Evolutionary conservation across 2,888 invertebrate genomes (phyloP).

Genomic region (Galeopsomyia nigrocyanea): DNA sequence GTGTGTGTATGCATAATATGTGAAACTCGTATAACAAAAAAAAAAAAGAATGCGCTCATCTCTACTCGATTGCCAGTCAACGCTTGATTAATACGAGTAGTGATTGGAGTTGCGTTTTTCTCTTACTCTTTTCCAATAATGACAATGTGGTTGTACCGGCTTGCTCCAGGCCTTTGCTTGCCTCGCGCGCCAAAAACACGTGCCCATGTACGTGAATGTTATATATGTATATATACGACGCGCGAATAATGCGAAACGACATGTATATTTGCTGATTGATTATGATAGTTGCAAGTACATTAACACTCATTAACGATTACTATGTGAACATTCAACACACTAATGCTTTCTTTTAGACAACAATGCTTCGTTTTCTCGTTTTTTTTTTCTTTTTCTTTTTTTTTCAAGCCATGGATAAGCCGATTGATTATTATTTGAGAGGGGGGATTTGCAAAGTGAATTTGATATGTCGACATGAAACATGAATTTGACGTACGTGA

Average conservation of each 20-base stretch:
- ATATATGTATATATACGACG: not conserved
- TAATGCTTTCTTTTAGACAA: slow-evolving; percentile 33
- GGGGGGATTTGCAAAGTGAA: slow-evolving; percentile 29
- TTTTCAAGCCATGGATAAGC: slow-evolving; percentile 53
- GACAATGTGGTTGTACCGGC: slow-evolving; percentile 66
- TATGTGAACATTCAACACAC: slow-evolving; percentile 24
- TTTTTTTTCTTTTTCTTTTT: no score
- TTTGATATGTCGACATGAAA: slow-evolving; percentile 26
- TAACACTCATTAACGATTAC: slow-evolving; percentile 24
- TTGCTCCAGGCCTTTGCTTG: slow-evolving; percentile 65
- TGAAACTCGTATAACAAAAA: no score
- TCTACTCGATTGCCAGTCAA: slow-evolving; percentile 64
- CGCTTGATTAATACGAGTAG: slow-evolving; percentile 55
- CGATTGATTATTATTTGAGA: slow-evolving; percentile 38
- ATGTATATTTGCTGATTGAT: slow-evolving; percentile 23
- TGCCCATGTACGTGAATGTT: slow-evolving; percentile 1
- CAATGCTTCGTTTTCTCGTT: slow-evolving; percentile 26
- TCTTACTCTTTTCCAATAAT: slow-evolving; percentile 49
- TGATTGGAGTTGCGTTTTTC: slow-evolving; percentile 67
- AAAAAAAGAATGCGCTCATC: slow-evolving; percentile 27
- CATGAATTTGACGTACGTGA: slow-evolving; percentile 10
- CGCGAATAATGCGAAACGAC: not conserved
- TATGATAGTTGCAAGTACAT: slow-evolving; percentile 18
- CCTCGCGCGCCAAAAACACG: slow-evolving; percentile 19
- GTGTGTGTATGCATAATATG: no score